Evolutionary conservation across 2,797 vertebrate genomes (phyloP).

Genomic region (Centroberyx gerrardi): DNA sequence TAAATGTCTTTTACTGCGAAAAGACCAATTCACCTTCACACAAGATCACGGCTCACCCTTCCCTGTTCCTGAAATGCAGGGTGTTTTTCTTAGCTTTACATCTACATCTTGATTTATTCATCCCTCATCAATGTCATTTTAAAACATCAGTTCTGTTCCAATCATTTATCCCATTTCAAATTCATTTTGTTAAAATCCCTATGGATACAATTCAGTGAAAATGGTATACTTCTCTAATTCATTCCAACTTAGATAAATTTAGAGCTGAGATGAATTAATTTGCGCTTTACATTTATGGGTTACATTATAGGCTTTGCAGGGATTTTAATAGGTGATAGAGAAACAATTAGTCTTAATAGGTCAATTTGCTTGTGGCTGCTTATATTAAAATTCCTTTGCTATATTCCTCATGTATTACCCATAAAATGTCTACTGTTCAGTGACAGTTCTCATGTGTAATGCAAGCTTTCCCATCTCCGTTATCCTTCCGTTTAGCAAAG

Average conservation of each 20-base stretch:
- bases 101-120: background rate
- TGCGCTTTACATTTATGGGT: background rate
- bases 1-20: conserved; percentile 43
- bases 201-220: too few relatives aligned
- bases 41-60: conserved; percentile 28
- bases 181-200: background rate
- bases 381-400: background rate
- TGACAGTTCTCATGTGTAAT: background rate
- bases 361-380: conserved; percentile 14
- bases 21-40: conserved; percentile 57
- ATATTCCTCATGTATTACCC: conserved; percentile 19
- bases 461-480: conserved; percentile 12
- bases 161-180: background rate
- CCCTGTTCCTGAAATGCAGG: conserved; percentile 21
- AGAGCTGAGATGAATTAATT: background rate
- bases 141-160: background rate
- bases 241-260: background rate
- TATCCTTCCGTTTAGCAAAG: conserved; percentile 27
- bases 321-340: background rate
- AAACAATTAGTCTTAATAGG: background rate
- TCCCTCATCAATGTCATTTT: background rate
- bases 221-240: too few relatives aligned
- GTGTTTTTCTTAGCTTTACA: background rate
- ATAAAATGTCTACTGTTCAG: background rate
- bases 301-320: background rate